Base-by-base conservation (phyloP, 1,140 invertebrate species). In the Metaphire vulgaris region DNA sequence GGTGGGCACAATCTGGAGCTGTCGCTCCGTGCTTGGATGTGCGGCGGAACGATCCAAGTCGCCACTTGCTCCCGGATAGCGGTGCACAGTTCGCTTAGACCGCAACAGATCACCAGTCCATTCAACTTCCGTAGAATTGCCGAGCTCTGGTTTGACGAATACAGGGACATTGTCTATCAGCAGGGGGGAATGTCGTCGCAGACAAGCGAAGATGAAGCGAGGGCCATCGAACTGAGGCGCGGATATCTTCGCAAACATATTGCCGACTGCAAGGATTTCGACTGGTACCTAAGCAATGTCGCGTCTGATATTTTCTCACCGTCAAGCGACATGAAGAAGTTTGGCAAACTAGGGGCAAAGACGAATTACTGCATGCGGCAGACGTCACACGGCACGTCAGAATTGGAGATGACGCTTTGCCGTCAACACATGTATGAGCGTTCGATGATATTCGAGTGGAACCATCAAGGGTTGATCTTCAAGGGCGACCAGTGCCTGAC, bases 371-470 rank as follows among this genome's bases (percentile, higher is more conserved):
- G 77, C 69, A n/a, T 69, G 68, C 32, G 31, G 28, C 29, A 29
- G 30, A 29, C 29, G 16, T 56, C 66, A 0, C 29, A 32, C 14
- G 30, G 28, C 56, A 16, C 2, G n/a, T 32, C 34, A 16, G 69
- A 71, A 12, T 14, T 78, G 1, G 69, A 71, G 30, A 69, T 78
- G 73, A 69, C 30, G 32, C 69, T 71, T 1, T 78, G 77, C 64
- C 72, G 77, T 2, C 77, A 76, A 1, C 74, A 78, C 69, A 70
- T 75, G 6, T 78, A 78, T 68, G 77, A 78, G 66, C 26, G 75
- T 2, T 14, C 28, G n/a, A 68, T 77, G 65, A 74, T 74, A 31
- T 77, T 77, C 34, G 72, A 74, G 66, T n/a, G 74, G 76, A 34
- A 72, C 34, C 72, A 21, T 0, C 26, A 32, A 0, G 75, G 70